Conservation (phyloP, 2,888 invertebrate genomes). For the Dioctria rufipes region DNA sequence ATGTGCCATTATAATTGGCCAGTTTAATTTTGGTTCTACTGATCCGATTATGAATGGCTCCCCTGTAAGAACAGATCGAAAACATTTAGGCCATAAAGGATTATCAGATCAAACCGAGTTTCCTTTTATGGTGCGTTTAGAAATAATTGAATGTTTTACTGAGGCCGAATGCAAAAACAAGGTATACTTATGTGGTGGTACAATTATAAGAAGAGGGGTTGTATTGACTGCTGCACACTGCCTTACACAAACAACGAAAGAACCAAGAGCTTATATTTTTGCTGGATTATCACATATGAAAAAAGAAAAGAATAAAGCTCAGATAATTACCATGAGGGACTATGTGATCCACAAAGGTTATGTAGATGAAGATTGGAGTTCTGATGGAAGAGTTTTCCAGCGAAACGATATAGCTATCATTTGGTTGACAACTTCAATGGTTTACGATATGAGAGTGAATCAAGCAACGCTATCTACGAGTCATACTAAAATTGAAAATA, state of each 20-base stretch:
- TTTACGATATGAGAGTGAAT: neutral
- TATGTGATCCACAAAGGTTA: conserved; percentile 3
- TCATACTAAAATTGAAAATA: neutral
- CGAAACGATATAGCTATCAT: conserved; percentile 6
- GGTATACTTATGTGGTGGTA: neutral
- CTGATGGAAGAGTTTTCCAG: neutral
- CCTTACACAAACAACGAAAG: neutral
- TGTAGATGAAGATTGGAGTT: neutral
- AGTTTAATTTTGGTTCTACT: neutral
- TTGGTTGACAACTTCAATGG: neutral
- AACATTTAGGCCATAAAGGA: neutral
- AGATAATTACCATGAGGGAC: neutral
- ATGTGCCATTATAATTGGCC: neutral
- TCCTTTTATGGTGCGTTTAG: neutral
- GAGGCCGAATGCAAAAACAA: neutral
- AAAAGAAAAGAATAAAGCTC: neutral
- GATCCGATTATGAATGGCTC: neutral
- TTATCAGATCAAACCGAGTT: neutral
- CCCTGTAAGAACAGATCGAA: neutral
- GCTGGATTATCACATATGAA: neutral
- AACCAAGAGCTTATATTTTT: neutral
- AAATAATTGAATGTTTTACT: neutral
- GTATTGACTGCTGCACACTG: conserved; percentile 5
- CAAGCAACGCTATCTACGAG: neutral
- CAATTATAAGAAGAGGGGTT: conserved; percentile 2